phyloP scores from a whole-genome alignment of 2,888 invertebrate genomes.

The Mayetiola destructor region DNA sequence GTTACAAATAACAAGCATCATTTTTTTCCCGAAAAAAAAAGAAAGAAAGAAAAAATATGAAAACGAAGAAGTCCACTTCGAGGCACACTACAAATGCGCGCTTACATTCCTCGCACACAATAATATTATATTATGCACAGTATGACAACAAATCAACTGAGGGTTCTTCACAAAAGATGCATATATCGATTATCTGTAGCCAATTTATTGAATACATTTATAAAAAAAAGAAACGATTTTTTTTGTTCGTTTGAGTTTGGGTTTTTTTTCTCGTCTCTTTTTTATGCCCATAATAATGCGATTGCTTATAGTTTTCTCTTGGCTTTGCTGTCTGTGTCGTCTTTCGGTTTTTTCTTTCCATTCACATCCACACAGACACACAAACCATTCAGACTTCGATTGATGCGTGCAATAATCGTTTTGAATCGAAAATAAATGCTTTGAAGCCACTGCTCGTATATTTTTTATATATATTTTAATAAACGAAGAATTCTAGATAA shows the following conservation, averaged over 20 bases:
- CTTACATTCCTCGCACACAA: neutral
- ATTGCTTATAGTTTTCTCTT: neutral
- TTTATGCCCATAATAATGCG: too few relatives aligned
- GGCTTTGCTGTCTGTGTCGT: neutral
- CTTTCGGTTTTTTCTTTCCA: neutral
- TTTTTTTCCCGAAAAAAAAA: neutral
- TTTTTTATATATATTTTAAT: slow-evolving; percentile 7
- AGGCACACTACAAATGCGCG: too few relatives aligned
- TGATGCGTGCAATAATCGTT: too few relatives aligned
- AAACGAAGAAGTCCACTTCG: too few relatives aligned
- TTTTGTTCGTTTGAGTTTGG: neutral
- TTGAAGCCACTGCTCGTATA: too few relatives aligned
- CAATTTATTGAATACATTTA: slow-evolving; percentile 13
- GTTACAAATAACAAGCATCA: neutral
- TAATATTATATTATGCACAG: slow-evolving; percentile 1
- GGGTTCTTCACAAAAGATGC: neutral
- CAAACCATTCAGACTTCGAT: too few relatives aligned
- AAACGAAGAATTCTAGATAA: neutral
- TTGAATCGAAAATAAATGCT: too few relatives aligned
- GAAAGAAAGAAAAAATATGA: neutral
- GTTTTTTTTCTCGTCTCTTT: neutral
- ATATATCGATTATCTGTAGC: slow-evolving; percentile 6
- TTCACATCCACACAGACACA: too few relatives aligned
- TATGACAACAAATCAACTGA: slow-evolving; percentile 11
- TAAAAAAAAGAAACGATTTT: too few relatives aligned